phyloP scores from a whole-genome alignment of 2,888 invertebrate genomes.

The Tyria jacobaeae region DNA sequence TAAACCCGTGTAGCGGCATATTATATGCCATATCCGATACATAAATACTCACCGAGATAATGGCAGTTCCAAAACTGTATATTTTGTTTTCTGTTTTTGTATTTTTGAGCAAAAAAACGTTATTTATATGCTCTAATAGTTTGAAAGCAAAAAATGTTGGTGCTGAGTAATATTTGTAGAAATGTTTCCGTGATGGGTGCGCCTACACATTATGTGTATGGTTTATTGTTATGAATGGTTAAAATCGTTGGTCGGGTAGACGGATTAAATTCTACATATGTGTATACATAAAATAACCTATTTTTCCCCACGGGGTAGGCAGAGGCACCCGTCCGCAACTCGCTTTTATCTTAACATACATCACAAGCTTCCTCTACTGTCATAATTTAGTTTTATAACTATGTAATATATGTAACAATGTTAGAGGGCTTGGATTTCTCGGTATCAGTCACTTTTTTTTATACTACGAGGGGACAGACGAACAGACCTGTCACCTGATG shows the following conservation, averaged over 20 bases:
- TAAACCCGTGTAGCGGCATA: conserved; percentile 46
- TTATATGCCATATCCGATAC: conserved; percentile 41
- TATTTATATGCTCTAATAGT: conserved; percentile 37
- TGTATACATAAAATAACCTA: too few relatives aligned
- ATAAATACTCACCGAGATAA: conserved; percentile 49
- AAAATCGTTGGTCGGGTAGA: background rate
- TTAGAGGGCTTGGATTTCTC: too few relatives aligned
- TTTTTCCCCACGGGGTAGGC: too few relatives aligned
- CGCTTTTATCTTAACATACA: too few relatives aligned
- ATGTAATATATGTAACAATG: too few relatives aligned
- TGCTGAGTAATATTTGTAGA: conserved; percentile 36
- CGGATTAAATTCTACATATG: background rate
- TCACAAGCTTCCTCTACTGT: too few relatives aligned
- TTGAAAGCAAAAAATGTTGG: conserved; percentile 42
- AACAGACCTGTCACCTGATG: too few relatives aligned
- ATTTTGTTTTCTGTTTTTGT: conserved; percentile 46
- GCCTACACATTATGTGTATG: conserved; percentile 9
- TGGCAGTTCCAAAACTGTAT: conserved; percentile 40
- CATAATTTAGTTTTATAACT: too few relatives aligned
- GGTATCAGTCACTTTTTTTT: too few relatives aligned
- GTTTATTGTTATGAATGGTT: conserved; percentile 12
- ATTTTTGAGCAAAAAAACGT: conserved; percentile 38
- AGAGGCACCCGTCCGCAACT: too few relatives aligned
- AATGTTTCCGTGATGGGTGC: conserved; percentile 30
- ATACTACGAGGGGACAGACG: too few relatives aligned